Evolutionary conservation across 2,888 invertebrate genomes (phyloP).

Genomic region (Drosophila colorata): DNA sequence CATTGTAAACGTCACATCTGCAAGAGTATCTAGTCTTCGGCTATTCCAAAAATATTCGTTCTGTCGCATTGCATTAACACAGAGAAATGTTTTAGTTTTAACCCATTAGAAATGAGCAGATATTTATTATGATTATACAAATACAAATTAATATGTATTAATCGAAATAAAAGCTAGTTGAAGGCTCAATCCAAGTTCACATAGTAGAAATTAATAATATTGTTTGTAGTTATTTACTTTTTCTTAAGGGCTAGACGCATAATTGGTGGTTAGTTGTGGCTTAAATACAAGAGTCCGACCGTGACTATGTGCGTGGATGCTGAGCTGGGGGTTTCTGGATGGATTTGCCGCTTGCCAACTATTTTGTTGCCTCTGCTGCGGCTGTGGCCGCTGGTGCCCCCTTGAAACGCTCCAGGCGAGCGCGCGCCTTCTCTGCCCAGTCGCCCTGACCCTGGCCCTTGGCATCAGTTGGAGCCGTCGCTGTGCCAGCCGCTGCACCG

Average conservation of each 20-base stretch:
- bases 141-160: conserved; percentile 4
- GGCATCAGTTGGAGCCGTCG: conserved; percentile 86
- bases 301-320: conserved; percentile 26
- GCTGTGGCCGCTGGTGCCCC: conserved; percentile 28
- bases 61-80: not conserved
- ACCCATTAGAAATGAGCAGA: not conserved
- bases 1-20: too few species aligned
- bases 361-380: conserved; percentile 41
- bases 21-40: not conserved
- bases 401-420: conserved; percentile 84
- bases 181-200: conserved; percentile 1
- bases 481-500: conserved; percentile 88
- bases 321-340: conserved; percentile 8
- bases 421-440: conserved; percentile 84
- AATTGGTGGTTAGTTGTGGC: conserved; percentile 36
- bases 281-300: conserved; percentile 29
- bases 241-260: conserved; percentile 50
- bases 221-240: conserved; percentile 31
- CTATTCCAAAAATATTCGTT: too few species aligned
- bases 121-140: conserved; percentile 12
- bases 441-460: conserved; percentile 42
- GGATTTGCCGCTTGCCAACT: conserved; percentile 2
- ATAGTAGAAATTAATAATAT: conserved; percentile 3
- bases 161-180: conserved; percentile 7
- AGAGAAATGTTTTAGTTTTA: not conserved